phyloP scores from a whole-genome alignment of 1,140 invertebrate genomes.

The Brachionus paranguensis region DNA sequence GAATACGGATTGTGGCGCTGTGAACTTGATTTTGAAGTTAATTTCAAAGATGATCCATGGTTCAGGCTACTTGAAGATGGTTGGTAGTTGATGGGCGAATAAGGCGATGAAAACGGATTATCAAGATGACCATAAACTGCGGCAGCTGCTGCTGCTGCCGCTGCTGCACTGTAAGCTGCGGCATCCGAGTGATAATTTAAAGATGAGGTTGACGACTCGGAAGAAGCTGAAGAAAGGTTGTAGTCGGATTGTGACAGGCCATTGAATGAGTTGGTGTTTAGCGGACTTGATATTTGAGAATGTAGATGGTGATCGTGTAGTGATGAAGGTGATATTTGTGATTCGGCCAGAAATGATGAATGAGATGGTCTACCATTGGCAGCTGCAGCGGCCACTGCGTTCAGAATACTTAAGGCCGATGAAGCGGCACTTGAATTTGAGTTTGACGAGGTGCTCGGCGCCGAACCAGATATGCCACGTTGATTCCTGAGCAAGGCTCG shows the following conservation, averaged over 20 bases:
- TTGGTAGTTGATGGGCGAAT: not conserved
- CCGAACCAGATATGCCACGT: not conserved
- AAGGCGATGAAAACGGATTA: not conserved
- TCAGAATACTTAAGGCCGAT: not conserved
- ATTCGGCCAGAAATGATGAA: constrained; percentile 18
- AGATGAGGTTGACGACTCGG: not conserved
- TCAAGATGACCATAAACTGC: constrained; percentile 16
- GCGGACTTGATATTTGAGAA: not conserved
- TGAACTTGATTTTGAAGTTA: not conserved
- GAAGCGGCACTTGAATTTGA: not conserved
- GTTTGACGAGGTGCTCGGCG: not conserved
- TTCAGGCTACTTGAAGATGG: not conserved
- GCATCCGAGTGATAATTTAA: not conserved
- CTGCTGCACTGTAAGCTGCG: constrained; percentile 15
- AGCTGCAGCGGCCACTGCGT: not conserved
- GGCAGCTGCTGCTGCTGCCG: constrained; percentile 9
- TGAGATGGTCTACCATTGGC: not conserved
- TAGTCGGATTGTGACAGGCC: not conserved
- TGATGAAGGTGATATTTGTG: not conserved
- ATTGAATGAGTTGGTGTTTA: not conserved
- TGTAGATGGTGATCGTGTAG: not conserved
- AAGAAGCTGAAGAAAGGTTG: not conserved
- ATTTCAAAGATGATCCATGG: not conserved
- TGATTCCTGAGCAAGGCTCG: constrained; percentile 29
- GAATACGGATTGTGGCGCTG: constrained; percentile 12